These are phyloP conservation scores for Sceloporus undulatus DNA, from an alignment of 2,113 vertebrate genomes.

Conservation along the genomic window DNA sequence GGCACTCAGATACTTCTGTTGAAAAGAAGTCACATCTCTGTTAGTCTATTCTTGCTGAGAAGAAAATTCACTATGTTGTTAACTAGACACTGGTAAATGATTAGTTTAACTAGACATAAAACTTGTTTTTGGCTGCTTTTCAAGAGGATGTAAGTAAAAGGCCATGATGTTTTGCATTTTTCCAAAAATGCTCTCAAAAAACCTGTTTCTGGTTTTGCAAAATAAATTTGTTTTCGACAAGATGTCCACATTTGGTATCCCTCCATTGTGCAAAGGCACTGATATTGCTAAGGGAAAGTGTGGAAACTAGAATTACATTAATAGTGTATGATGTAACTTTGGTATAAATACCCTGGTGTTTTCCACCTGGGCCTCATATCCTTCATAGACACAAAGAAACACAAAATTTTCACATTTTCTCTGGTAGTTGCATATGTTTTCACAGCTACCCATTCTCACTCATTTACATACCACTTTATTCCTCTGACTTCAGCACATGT, in stretches of 20 bases:
- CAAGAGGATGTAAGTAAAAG: conserved; percentile 29
- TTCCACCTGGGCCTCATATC: background rate
- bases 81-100: background rate
- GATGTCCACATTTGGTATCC: conserved; percentile 26
- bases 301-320: background rate
- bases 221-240: conserved; percentile 61
- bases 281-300: no score
- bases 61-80: background rate
- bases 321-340: background rate
- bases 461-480: no score
- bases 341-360: background rate
- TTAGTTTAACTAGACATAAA: background rate
- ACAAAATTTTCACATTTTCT: no score
- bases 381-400: no score
- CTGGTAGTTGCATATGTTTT: no score
- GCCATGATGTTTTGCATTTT: conserved; percentile 39
- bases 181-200: conserved; percentile 52
- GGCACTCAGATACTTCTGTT: background rate
- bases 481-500: no score
- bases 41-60: background rate
- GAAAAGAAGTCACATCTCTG: background rate
- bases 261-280: conserved; percentile 46
- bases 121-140: background rate
- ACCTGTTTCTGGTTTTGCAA: conserved; percentile 60
- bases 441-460: no score